Conservation (phyloP, 2,888 invertebrate genomes). For the Lymantria dispar region DNA sequence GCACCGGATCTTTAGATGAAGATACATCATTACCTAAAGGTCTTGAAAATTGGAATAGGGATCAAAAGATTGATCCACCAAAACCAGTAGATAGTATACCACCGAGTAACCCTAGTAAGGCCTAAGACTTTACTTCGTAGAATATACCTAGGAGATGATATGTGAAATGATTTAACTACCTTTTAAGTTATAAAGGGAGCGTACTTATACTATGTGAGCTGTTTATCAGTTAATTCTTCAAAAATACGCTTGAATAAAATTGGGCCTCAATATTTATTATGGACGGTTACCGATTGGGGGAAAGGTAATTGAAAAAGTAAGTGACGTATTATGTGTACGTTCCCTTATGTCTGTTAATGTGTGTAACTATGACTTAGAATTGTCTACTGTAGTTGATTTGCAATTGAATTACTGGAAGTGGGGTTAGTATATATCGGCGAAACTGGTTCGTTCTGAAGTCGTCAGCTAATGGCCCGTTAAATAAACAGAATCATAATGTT, state of each 20-base stretch:
- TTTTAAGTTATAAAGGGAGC: constrained; percentile 64
- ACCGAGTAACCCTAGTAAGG: constrained; percentile 52
- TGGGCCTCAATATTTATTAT: too few relatives aligned
- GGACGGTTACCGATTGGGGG: too few relatives aligned
- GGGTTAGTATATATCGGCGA: constrained; percentile 7
- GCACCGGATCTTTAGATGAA: constrained; percentile 98
- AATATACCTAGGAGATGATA: constrained; percentile 54
- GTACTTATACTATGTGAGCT: too few relatives aligned
- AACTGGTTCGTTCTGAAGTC: background rate
- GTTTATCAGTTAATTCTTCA: too few relatives aligned
- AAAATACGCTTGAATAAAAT: too few relatives aligned
- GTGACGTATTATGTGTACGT: too few relatives aligned
- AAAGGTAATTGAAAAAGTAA: too few relatives aligned
- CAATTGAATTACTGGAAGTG: constrained; percentile 33
- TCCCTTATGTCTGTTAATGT: constrained; percentile 34
- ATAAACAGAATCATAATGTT: constrained; percentile 25
- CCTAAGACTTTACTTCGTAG: constrained; percentile 49
- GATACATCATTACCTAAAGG: constrained; percentile 97
- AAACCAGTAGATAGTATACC: constrained; percentile 55
- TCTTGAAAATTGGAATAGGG: constrained; percentile 96
- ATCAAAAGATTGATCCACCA: constrained; percentile 61
- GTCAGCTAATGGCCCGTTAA: constrained; percentile 12
- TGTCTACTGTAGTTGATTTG: constrained; percentile 32
- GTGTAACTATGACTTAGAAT: constrained; percentile 34
- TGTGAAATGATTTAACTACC: constrained; percentile 67